phyloP scores from a whole-genome alignment of 2,888 invertebrate species.

The Drosophila monieri region DNA sequence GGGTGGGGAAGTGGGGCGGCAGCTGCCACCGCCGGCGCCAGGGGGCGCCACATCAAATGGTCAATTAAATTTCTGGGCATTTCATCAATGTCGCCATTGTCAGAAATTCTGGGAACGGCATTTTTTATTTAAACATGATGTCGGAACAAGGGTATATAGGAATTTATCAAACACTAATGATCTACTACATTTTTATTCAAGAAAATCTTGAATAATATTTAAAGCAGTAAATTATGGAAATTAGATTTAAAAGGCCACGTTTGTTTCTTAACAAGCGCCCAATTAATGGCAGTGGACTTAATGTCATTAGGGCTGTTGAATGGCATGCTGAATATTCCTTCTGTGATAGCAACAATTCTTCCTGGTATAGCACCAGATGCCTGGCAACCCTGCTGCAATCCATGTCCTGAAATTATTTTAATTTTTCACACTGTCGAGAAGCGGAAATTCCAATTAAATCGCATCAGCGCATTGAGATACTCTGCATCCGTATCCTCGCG shows the following conservation, averaged over 20 bases:
- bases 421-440: conserved; percentile 64
- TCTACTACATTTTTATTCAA: neutral
- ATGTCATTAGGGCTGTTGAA: conserved; percentile 41
- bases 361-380: conserved; percentile 31
- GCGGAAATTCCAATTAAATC: conserved; percentile 79
- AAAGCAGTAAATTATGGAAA: neutral
- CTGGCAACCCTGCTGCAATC: conserved; percentile 11
- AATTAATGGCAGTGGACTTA: conserved; percentile 59
- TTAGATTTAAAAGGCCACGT: neutral
- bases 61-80: conserved; percentile 64
- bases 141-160: conserved; percentile 2
- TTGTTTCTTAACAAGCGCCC: conserved; percentile 33
- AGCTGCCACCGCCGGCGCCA: conserved; percentile 9
- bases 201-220: neutral
- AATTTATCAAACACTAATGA: conserved; percentile 12
- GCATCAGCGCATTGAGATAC: conserved; percentile 65
- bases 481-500: conserved; percentile 27
- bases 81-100: conserved; percentile 61
- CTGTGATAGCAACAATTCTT: conserved; percentile 33
- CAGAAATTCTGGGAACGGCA: conserved; percentile 41
- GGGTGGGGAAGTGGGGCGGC: neutral
- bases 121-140: conserved; percentile 38
- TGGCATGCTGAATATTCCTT: conserved; percentile 7
- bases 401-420: conserved; percentile 64
- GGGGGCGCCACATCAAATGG: conserved; percentile 58